These are phyloP conservation scores for Oryzias javanicus DNA, from an alignment of 2,113 vertebrate species.

Conservation along the genomic window DNA sequence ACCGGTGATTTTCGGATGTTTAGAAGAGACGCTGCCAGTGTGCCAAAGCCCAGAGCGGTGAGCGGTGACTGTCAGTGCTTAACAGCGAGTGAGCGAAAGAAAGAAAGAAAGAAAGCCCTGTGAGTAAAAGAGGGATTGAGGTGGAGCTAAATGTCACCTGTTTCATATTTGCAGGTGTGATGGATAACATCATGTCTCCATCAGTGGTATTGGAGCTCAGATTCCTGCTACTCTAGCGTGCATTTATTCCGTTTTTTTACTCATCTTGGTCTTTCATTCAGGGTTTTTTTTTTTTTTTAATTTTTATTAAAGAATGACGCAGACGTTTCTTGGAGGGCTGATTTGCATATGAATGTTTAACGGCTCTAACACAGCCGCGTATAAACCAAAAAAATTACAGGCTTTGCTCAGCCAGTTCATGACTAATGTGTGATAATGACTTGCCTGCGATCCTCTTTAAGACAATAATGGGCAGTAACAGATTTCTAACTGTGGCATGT, in stretches of 20 bases:
- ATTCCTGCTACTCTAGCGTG: slow-evolving; percentile 21
- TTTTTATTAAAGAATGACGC: slow-evolving; percentile 1
- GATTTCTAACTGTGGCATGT: slow-evolving; percentile 57
- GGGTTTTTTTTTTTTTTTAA: background rate
- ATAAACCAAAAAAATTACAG: slow-evolving; percentile 43
- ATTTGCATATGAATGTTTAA: slow-evolving; percentile 48
- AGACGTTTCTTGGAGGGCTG: slow-evolving; percentile 4
- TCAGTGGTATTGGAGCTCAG: slow-evolving; percentile 50
- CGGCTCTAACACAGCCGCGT: slow-evolving; percentile 21
- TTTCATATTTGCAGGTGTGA: slow-evolving; percentile 51
- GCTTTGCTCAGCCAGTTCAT: slow-evolving; percentile 43
- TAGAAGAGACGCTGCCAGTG: background rate
- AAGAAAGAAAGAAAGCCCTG: background rate
- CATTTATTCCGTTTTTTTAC: background rate
- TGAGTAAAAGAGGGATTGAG: slow-evolving; percentile 22
- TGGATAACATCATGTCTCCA: slow-evolving; percentile 51
- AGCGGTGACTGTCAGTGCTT: slow-evolving; percentile 14
- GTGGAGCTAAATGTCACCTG: slow-evolving; percentile 26
- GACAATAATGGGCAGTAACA: slow-evolving; percentile 65
- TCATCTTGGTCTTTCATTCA: background rate
- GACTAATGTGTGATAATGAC: slow-evolving; percentile 62
- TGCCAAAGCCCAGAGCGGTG: slow-evolving; percentile 9
- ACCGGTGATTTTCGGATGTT: no score
- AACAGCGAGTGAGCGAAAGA: background rate
- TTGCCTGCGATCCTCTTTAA: slow-evolving; percentile 47